Percentiles rank a stretch among this genome's conserved stretches.
Conservation (phyloP, 1,140 invertebrate species). For the Drosophila fuyamai region DNA sequence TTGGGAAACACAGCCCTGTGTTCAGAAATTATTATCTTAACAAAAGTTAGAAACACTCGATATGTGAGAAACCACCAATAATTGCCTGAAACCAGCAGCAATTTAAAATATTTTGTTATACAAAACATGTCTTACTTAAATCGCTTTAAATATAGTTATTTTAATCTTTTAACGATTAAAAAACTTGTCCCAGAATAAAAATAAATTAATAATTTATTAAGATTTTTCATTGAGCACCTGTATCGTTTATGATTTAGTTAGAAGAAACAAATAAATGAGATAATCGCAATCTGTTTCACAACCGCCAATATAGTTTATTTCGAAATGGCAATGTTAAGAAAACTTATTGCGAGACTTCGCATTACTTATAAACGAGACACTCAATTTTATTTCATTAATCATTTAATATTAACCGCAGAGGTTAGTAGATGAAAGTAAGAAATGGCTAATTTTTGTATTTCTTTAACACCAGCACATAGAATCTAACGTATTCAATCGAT, state of each 20-base stretch:
- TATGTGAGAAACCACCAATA: background rate
- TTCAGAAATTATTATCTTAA: no score
- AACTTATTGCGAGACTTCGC: background rate
- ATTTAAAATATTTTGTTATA: background rate
- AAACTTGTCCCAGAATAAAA: background rate
- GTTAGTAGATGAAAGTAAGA: background rate
- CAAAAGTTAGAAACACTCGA: no score
- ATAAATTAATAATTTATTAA: background rate
- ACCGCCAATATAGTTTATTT: constrained; percentile 1
- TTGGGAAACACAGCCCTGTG: background rate
- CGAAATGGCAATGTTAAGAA: background rate
- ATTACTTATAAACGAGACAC: background rate
- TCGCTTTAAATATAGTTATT: no score
- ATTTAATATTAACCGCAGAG: background rate
- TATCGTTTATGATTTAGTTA: background rate
- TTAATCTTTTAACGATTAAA: background rate
- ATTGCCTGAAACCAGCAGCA: background rate
- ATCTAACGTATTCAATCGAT: background rate
- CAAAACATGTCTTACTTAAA: no score
- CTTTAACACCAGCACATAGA: constrained; percentile 2
- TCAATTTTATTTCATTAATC: background rate
- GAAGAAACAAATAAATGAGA: background rate
- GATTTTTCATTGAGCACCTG: background rate
- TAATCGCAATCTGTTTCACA: background rate
- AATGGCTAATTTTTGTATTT: background rate